These are phyloP conservation scores for Drosophila repletoides DNA, from an alignment of 1,140 invertebrate genomes.

Conservation along the genomic window DNA sequence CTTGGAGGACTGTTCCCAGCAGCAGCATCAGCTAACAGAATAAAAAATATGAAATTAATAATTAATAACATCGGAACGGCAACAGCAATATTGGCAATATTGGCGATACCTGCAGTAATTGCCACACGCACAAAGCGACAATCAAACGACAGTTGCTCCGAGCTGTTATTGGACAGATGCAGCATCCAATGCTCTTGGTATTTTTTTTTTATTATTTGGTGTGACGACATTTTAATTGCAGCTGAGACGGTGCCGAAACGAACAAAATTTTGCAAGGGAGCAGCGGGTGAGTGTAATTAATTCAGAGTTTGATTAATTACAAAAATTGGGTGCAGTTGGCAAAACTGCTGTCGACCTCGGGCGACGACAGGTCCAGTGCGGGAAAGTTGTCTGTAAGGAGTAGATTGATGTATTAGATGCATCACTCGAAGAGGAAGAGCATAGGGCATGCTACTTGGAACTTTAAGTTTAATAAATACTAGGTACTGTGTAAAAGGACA, in stretches of 20 bases:
- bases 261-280: not conserved
- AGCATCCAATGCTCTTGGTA: conserved; percentile 1
- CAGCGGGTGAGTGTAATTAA: conserved; percentile 38
- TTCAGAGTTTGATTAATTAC: conserved; percentile 55
- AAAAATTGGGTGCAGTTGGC: conserved; percentile 5
- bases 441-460: not conserved
- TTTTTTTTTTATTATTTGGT: conserved; percentile 19
- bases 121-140: conserved; percentile 15
- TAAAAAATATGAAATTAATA: conserved; percentile 54
- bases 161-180: not conserved
- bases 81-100: conserved; percentile 6
- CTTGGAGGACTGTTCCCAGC: conserved; percentile 1
- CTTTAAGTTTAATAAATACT: no score
- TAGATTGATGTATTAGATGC: not conserved
- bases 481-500: no score
- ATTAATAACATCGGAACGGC: conserved; percentile 28
- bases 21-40: conserved; percentile 1
- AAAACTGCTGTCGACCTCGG: not conserved
- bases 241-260: not conserved
- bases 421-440: not conserved
- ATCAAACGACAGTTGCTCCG: conserved; percentile 3
- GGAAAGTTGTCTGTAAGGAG: conserved; percentile 1
- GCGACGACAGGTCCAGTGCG: not conserved
- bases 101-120: conserved; percentile 40
- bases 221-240: conserved; percentile 26